Evolutionary conservation across 2,113 vertebrate genomes (phyloP).

Genomic region (human (Homo sapiens)): DNA sequence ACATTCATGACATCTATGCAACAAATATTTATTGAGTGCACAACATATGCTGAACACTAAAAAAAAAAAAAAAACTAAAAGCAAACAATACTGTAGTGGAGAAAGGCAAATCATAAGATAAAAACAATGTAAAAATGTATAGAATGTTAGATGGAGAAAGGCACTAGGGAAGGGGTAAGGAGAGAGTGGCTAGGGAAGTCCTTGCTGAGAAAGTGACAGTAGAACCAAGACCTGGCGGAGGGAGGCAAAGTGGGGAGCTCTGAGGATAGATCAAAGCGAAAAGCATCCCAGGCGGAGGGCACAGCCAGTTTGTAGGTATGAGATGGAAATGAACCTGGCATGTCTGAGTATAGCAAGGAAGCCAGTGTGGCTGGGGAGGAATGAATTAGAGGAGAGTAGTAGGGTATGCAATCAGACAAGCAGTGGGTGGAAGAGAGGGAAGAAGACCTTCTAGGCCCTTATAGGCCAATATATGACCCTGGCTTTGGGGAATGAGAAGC

Average conservation of each 20-base stretch:
- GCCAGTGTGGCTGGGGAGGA: neutral
- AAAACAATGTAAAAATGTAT: neutral
- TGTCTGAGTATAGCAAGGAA: neutral
- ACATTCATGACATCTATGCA: neutral
- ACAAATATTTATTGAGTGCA: neutral
- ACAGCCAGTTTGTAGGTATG: neutral
- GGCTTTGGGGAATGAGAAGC: neutral
- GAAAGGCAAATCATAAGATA: neutral
- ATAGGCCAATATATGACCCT: too few relatives aligned
- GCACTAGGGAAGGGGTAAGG: neutral
- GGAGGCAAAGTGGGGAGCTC: neutral
- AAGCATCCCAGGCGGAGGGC: neutral
- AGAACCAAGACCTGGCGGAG: neutral
- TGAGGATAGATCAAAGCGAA: neutral
- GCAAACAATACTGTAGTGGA: neutral
- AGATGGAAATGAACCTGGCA: neutral
- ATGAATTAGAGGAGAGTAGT: neutral
- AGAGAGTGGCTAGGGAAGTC: neutral
- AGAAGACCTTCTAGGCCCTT: neutral
- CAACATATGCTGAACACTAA: neutral
- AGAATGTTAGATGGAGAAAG: neutral
- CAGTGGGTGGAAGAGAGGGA: rapidly evolving
- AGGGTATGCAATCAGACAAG: neutral
- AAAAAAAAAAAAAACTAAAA: constrained; percentile 9
- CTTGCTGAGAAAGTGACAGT: neutral